These are phyloP conservation scores for Saxicola maurus DNA, from an alignment of 2,797 vertebrate species.

Conservation along the genomic window DNA sequence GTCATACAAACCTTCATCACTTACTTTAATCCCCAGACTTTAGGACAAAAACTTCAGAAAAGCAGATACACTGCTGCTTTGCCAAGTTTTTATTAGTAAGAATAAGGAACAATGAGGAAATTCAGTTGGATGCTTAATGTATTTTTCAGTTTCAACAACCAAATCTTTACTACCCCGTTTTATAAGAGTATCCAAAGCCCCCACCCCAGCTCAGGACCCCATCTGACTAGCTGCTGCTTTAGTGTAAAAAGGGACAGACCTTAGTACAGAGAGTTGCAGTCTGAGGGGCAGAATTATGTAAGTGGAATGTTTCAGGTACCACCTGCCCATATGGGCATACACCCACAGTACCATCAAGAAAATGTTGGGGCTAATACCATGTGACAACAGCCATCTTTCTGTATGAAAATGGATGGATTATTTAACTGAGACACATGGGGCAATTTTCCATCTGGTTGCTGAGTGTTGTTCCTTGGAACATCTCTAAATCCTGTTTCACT, in stretches of 20 bases:
- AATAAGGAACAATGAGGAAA: slow-evolving; percentile 45
- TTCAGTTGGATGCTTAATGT: slow-evolving; percentile 49
- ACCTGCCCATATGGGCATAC: not conserved
- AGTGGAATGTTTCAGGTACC: not conserved
- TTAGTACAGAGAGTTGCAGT: not conserved
- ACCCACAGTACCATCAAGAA: not conserved
- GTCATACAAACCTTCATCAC: not conserved
- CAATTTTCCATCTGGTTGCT: not conserved
- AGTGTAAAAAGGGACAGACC: not conserved
- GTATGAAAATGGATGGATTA: not conserved
- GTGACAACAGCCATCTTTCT: not conserved
- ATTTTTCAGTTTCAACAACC: slow-evolving; percentile 50
- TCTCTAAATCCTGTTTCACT: not conserved
- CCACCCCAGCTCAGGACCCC: not conserved
- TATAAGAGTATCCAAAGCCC: slow-evolving; percentile 11
- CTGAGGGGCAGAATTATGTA: not conserved
- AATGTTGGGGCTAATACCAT: not conserved
- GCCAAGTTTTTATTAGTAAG: slow-evolving; percentile 52
- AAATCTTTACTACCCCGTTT: slow-evolving; percentile 11
- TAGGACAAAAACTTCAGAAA: slow-evolving; percentile 38
- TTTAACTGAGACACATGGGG: not conserved
- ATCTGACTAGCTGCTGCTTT: not conserved
- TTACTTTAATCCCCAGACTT: slow-evolving; percentile 31
- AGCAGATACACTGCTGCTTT: slow-evolving; percentile 6
- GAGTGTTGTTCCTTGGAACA: not conserved